phyloP scores from a whole-genome alignment of 2,888 invertebrate species.

The Meganola albula region DNA sequence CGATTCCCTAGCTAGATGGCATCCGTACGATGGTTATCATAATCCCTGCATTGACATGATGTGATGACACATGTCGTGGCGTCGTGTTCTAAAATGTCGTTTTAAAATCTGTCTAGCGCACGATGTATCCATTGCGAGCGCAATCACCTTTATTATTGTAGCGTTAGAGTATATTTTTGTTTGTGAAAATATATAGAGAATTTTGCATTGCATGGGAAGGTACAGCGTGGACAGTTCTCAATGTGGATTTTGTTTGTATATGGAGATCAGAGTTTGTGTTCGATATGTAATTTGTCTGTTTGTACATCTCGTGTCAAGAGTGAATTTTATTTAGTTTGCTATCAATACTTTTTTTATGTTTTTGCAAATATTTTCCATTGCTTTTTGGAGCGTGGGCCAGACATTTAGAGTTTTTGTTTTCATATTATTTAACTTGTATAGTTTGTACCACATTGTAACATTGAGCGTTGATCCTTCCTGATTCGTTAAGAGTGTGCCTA shows the following conservation, averaged over 20 bases:
- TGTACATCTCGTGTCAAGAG: conserved; percentile 49
- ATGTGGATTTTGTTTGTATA: conserved; percentile 61
- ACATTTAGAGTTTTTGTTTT: conserved; percentile 6
- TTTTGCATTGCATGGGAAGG: conserved; percentile 55
- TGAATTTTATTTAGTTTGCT: conserved; percentile 40
- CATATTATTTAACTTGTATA: no score
- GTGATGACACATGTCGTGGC: conserved; percentile 77
- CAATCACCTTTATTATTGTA: conserved; percentile 31
- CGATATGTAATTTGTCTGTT: conserved; percentile 50
- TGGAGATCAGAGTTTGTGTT: conserved; percentile 56
- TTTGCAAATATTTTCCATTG: no score
- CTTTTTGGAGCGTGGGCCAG: conserved; percentile 3
- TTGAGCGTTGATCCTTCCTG: no score
- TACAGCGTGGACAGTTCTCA: conserved; percentile 56
- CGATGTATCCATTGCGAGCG: conserved; percentile 19
- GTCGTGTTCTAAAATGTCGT: conserved; percentile 68
- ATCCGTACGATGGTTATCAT: conserved; percentile 76
- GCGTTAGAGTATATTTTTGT: conserved; percentile 32
- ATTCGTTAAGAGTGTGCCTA: no score
- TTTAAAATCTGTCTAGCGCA: conserved; percentile 46
- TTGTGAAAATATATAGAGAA: conserved; percentile 14
- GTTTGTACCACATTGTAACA: no score
- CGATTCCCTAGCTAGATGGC: conserved; percentile 73
- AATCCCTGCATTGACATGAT: conserved; percentile 77
- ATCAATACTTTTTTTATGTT: conserved; percentile 33